Conservation (phyloP, 2,113 vertebrate species). For the Actenoides lindsayi region DNA sequence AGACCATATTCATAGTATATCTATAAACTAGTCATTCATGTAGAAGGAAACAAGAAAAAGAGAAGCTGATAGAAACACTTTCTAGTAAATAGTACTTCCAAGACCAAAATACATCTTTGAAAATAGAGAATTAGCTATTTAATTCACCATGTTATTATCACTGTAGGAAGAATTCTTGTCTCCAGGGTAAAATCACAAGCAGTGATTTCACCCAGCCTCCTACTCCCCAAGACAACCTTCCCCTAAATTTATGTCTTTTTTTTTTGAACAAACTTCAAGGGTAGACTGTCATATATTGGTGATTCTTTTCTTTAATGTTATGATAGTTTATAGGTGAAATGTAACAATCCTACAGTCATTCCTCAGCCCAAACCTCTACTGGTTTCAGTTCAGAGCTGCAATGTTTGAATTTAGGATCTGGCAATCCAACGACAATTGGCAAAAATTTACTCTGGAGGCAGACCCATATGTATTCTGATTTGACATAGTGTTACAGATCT, state of each 20-base stretch:
- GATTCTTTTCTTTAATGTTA: slow-evolving; percentile 8
- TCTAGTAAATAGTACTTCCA: background rate
- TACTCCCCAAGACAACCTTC: background rate
- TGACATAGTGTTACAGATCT: background rate
- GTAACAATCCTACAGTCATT: background rate
- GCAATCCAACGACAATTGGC: background rate
- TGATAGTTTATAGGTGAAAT: background rate
- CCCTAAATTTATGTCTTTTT: background rate
- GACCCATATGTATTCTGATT: background rate
- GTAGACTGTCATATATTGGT: background rate
- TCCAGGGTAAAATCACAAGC: background rate
- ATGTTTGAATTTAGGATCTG: background rate
- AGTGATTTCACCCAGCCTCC: background rate
- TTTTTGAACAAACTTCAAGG: background rate
- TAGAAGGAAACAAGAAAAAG: background rate
- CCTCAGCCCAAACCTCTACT: background rate
- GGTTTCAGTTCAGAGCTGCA: background rate
- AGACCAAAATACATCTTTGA: background rate
- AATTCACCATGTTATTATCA: background rate
- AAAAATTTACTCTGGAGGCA: background rate
- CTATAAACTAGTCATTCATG: background rate
- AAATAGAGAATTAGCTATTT: background rate
- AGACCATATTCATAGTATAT: background rate
- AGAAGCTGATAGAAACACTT: background rate
- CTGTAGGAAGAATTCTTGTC: background rate